These are phyloP conservation scores for Ardeotis arabs DNA, from an alignment of 2,113 vertebrate genomes.

Conservation along the genomic window DNA sequence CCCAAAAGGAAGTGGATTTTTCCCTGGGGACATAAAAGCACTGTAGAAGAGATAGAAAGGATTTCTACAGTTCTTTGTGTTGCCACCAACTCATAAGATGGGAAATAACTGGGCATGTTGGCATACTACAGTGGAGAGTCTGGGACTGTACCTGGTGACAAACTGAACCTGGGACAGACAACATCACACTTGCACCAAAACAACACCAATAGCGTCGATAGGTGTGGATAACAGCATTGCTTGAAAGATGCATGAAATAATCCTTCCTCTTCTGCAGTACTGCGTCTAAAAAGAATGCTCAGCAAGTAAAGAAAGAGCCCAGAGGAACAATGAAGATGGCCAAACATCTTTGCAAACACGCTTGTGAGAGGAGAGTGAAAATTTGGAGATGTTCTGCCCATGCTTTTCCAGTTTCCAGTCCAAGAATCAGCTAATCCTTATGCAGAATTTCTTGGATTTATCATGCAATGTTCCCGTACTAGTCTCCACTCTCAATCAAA, in stretches of 20 bases:
- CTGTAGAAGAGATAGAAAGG: neutral
- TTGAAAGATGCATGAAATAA: neutral
- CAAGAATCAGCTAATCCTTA: neutral
- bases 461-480: neutral
- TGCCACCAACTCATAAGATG: neutral
- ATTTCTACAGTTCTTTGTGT: neutral
- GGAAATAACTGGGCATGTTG: neutral
- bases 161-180: neutral
- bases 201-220: accelerated
- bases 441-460: neutral
- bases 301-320: neutral
- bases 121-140: neutral
- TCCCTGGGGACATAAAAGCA: neutral
- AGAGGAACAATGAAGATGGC: neutral
- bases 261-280: neutral
- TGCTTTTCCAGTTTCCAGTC: neutral
- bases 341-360: neutral
- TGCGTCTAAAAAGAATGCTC: neutral
- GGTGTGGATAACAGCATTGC: neutral
- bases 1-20: neutral
- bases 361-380: neutral
- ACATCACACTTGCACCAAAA: neutral
- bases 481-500: neutral
- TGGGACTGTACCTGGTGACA: neutral
- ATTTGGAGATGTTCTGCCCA: neutral